Evolutionary conservation across 2,888 invertebrate genomes (phyloP), one percentile per base, ranked within the genome.

Genomic region (Cerastoderma edule): DNA sequence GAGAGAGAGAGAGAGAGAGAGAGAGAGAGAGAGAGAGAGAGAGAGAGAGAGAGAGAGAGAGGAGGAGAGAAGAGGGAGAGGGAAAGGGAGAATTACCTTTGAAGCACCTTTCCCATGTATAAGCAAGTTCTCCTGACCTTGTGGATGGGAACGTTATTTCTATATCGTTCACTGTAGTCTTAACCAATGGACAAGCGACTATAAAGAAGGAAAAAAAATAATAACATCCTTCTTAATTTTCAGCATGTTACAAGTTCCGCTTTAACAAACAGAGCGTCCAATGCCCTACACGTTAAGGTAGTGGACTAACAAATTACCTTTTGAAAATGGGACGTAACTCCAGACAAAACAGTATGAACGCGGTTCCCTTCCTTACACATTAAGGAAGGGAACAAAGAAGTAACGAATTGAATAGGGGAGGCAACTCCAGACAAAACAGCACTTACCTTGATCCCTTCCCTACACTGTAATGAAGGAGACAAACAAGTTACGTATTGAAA

Each of bases 101-200:
- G 30, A 64, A 67, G 46, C 79, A 80, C 27, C 79, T 69, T 32
- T 80, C 75, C 70, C 72, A 73, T 28, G 73, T 75, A 65, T 56
- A 80, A 6, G 67, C 73, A 6, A 19, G 70, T 50, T 64, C 22
- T 5, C 73, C 75, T 10, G 70, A n/a, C 16, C 33, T 50, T 22
- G 56, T 67, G n/a, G 60, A n/a, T 3, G 72, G 48, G 27, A 80
- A 67, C 10, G 71, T 71, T 28, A 73, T 16, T 5, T 24, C 24
- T 28, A 19, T 67, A 24, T 60, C 67, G 27, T 72, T 56, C 19
- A 50, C 27, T 16, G 24, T 44, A 3, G 28, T 48, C 16, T 65
- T 44, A 35, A 32, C 16, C 3, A n/a, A 22, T 28, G 32, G 71
- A 56, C 71, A 71, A 2, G 65, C 64, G 54, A 71, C 71, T 71